Evolutionary conservation across 2,888 invertebrate genomes (phyloP), one percentile per base, ranked within the genome.

Genomic region (Pyralis farinalis): DNA sequence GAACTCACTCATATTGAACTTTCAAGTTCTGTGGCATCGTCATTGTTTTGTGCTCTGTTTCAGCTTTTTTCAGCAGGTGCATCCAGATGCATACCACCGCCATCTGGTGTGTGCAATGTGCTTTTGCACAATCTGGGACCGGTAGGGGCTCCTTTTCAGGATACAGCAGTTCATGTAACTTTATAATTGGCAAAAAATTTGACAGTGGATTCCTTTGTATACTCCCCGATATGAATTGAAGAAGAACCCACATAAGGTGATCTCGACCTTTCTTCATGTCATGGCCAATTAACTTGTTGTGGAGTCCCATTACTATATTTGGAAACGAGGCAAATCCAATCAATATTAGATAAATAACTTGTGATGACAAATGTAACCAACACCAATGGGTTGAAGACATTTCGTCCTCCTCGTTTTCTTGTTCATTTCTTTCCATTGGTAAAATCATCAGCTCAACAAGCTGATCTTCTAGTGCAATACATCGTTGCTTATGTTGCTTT

Each of bases 191-290:
- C 47, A 97, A 82, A 65, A 97, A 97, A 71, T 96, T 97, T 0
- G 94, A 93, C 34, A 96, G 80, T 0, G 97, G 96, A 82, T 98
- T 98, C 57, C 97, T 94, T 74, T 97, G 97, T 62, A 98, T 98
- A 66, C 97, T 97, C 35, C 98, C 98, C 0, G 98, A 98, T 58
- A 99, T 97, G 66, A 98, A 98, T 83, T 99, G 99, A 31, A 99
- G 86, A 10, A 99, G 86, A 11, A 98, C 96, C 98, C 99, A 99
- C 98, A 99, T 99, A n/a, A 99, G 87, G 63, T 99, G 98, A 80
- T 98, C 98, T 34, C 99, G 90, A 0, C 98, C 98, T 76, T 96
- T 96, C 45, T 95, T 92, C 69, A 97, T 89, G 64, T 97, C 96
- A 53, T 94, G 91, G 5, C 94, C 94, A 31, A 94, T 91, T 27